phyloP scores from a whole-genome alignment of 2,113 vertebrate species.

The Megaleporinus macrocephalus region DNA sequence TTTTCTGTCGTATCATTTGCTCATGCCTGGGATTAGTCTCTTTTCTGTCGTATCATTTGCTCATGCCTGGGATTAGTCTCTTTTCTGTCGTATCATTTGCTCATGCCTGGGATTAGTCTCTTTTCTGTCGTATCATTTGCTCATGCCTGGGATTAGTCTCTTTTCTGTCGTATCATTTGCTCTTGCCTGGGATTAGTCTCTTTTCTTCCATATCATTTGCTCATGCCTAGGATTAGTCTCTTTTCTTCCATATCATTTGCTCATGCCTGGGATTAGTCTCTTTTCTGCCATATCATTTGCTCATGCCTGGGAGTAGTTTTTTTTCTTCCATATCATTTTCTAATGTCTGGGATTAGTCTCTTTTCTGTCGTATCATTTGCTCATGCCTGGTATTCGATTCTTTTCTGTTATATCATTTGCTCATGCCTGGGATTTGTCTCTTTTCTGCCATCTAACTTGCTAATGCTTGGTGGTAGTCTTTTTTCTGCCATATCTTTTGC shows the following conservation, averaged over 20 bases:
- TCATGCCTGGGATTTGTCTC: not conserved
- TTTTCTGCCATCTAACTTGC: no score
- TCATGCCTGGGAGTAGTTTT: constrained; percentile 19
- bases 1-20: not conserved
- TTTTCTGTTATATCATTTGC: constrained; percentile 9
- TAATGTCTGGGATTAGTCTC: not conserved
- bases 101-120: constrained; percentile 21
- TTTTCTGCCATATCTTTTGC: no score
- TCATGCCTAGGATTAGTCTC: not conserved
- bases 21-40: constrained; percentile 22
- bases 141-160: not conserved
- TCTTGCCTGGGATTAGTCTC: constrained; percentile 16
- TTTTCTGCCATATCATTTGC: no score
- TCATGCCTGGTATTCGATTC: constrained; percentile 30
- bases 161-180: constrained; percentile 6
- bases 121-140: not conserved
- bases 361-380: constrained; percentile 10
- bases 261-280: no score
- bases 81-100: not conserved
- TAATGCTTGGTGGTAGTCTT: no score
- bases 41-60: not conserved
- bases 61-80: not conserved
- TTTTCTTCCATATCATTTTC: not conserved
- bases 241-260: not conserved
- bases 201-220: not conserved